Percentiles rank a stretch among this genome's conserved stretches.
Conservation (phyloP, 1,140 invertebrate species). For the Heliconius melpomene region DNA sequence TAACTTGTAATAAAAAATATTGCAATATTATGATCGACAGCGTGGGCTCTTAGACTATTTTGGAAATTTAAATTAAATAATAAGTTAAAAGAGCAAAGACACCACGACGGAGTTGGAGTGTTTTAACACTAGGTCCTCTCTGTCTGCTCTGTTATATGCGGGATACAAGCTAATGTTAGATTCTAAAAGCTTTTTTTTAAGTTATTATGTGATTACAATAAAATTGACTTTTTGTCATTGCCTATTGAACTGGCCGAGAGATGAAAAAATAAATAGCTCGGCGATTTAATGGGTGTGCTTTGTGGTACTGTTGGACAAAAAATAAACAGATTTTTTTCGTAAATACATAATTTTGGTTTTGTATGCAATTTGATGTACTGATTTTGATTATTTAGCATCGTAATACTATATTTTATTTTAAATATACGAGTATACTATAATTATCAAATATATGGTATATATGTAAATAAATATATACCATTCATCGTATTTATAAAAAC, state of each 20-base stretch:
- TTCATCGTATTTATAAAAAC: neutral
- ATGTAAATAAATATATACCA: neutral
- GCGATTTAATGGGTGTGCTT: constrained; percentile 28
- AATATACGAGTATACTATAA: neutral
- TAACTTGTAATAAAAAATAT: constrained; percentile 63
- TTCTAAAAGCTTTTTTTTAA: neutral
- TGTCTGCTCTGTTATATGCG: too few species aligned
- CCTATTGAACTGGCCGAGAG: constrained; percentile 24
- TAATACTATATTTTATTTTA: neutral
- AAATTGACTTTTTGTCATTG: constrained; percentile 38
- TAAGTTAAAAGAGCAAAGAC: neutral
- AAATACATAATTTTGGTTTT: neutral
- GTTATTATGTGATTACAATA: constrained; percentile 18
- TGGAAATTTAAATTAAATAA: neutral
- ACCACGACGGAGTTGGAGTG: too few species aligned
- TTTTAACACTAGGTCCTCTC: too few species aligned
- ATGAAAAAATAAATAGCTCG: constrained; percentile 39
- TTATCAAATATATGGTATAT: neutral
- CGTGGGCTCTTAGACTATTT: constrained; percentile 41
- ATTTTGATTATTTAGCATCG: neutral
- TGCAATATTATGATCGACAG: constrained; percentile 30
- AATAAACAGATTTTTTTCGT: neutral
- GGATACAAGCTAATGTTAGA: neutral
- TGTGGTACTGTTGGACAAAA: constrained; percentile 37
- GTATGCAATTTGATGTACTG: neutral